phyloP scores from a whole-genome alignment of 1,140 invertebrate species.

The Pachypsylla venusta region DNA sequence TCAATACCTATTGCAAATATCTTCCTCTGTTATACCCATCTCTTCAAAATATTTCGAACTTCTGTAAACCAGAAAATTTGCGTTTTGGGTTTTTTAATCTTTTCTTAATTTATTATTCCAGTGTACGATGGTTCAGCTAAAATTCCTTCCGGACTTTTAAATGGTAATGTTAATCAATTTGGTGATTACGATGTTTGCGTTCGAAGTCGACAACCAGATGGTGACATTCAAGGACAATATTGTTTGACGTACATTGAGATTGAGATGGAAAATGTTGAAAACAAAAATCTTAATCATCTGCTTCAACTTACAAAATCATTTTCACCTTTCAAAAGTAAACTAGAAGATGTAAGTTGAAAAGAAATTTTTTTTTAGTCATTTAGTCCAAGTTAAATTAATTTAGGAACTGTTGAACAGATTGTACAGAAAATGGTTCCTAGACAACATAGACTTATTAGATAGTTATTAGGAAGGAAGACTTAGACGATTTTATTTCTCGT shows the following conservation, averaged over 20 bases:
- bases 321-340: constrained; percentile 42
- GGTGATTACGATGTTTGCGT: constrained; percentile 47
- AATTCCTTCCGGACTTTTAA: constrained; percentile 42
- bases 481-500: too few relatives aligned
- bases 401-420: too few relatives aligned
- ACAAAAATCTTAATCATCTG: constrained; percentile 35
- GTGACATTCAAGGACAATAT: constrained; percentile 40
- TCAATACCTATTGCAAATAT: constrained; percentile 19
- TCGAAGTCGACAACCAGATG: constrained; percentile 29
- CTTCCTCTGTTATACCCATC: constrained; percentile 11
- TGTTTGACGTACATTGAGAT: constrained; percentile 43
- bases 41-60: constrained; percentile 25
- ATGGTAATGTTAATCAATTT: constrained; percentile 45
- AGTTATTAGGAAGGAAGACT: too few relatives aligned
- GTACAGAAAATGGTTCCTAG: too few relatives aligned
- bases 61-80: constrained; percentile 22
- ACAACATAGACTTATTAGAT: too few relatives aligned
- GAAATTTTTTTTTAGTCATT: not conserved
- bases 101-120: constrained; percentile 30
- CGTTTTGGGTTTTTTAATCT: constrained; percentile 1
- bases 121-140: constrained; percentile 47
- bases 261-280: constrained; percentile 28
- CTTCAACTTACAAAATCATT: constrained; percentile 43
- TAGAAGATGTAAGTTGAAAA: constrained; percentile 41
- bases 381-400: not conserved